These are phyloP conservation scores for Stegastes partitus DNA, from an alignment of 2,113 vertebrate genomes.

Conservation along the genomic window DNA sequence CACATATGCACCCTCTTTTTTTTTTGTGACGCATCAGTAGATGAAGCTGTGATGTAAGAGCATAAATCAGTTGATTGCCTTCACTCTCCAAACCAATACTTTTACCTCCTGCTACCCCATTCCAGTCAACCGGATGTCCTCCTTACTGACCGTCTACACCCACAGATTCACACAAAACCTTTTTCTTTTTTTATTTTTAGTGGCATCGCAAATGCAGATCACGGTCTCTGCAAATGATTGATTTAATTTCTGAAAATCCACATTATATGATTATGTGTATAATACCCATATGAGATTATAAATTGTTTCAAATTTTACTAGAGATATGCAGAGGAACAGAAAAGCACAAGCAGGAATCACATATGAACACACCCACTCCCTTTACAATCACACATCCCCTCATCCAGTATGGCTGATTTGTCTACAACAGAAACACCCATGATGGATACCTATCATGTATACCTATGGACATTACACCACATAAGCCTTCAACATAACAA, in stretches of 20 bases:
- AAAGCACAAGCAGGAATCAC: conserved; percentile 5
- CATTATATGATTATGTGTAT: not conserved
- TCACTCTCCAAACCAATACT: conserved; percentile 29
- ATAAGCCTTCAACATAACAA: not conserved
- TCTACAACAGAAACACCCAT: conserved; percentile 40
- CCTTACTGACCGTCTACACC: conserved; percentile 23
- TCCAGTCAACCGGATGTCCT: conserved; percentile 28
- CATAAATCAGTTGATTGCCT: conserved; percentile 47
- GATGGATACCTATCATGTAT: conserved; percentile 40
- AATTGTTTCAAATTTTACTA: not conserved
- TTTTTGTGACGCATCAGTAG: conserved; percentile 58
- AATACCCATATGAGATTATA: not conserved
- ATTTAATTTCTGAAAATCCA: conserved; percentile 4
- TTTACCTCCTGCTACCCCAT: conserved; percentile 22
- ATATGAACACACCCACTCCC: conserved; percentile 58
- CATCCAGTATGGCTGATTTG: conserved; percentile 62
- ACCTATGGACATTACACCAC: conserved; percentile 25
- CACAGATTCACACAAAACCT: not conserved
- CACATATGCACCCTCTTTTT: not conserved
- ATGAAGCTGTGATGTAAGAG: conserved; percentile 58
- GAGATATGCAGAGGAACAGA: not conserved
- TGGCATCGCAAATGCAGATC: not conserved
- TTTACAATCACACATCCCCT: conserved; percentile 25
- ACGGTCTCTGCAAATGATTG: not conserved
- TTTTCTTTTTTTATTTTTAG: too few relatives aligned